Conservation (phyloP, 1,140 invertebrate species). For the Cydia strobilella region DNA sequence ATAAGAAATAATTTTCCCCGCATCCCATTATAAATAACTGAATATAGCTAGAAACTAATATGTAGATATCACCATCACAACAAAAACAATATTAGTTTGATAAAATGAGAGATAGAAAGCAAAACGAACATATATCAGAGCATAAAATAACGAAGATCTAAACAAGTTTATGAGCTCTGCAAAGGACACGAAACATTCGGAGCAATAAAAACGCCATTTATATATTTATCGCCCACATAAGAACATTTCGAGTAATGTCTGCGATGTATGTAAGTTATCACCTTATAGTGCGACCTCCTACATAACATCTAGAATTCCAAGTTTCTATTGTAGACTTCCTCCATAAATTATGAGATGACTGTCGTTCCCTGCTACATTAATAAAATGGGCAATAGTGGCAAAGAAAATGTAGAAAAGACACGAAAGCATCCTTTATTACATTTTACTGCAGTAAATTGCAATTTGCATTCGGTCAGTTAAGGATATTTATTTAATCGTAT, state of each 20-base stretch:
- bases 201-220: slow-evolving; percentile 38
- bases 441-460: slow-evolving; percentile 28
- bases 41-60: neutral
- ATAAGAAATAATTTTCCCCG: neutral
- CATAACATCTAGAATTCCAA: slow-evolving; percentile 44
- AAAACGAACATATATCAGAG: neutral
- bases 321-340: slow-evolving; percentile 42
- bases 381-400: slow-evolving; percentile 27
- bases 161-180: neutral
- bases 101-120: neutral
- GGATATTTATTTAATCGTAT: too few relatives aligned
- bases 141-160: slow-evolving; percentile 4
- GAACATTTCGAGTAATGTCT: slow-evolving; percentile 36
- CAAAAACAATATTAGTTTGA: neutral
- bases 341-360: slow-evolving; percentile 34
- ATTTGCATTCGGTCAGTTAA: slow-evolving; percentile 21
- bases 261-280: slow-evolving; percentile 33
- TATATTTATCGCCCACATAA: slow-evolving; percentile 43
- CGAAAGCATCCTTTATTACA: slow-evolving; percentile 4
- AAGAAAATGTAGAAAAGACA: slow-evolving; percentile 19
- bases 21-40: neutral
- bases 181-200: slow-evolving; percentile 15
- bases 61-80: neutral
- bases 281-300: slow-evolving; percentile 41
- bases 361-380: slow-evolving; percentile 26